phyloP scores from a whole-genome alignment of 2,797 vertebrate genomes.

The Lophius americanus region DNA sequence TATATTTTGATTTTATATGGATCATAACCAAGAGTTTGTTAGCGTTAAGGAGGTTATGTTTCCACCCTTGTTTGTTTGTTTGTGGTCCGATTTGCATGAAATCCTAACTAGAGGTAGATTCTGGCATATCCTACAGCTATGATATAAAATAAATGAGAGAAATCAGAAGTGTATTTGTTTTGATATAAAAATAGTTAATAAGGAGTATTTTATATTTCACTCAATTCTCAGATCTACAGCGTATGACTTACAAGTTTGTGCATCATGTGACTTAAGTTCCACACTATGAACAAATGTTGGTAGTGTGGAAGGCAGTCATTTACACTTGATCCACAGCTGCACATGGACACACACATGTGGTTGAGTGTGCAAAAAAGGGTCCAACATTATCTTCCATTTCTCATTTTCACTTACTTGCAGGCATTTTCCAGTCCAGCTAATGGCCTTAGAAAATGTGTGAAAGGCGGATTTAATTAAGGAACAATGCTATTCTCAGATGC shows the following conservation, averaged over 20 bases:
- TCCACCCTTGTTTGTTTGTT: too few relatives aligned
- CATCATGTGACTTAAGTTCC: neutral
- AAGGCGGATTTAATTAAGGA: neutral
- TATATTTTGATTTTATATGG: too few relatives aligned
- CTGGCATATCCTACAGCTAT: too few relatives aligned
- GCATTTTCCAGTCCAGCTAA: neutral
- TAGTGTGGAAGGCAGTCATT: too few relatives aligned
- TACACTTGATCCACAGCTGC: neutral
- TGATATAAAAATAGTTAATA: neutral
- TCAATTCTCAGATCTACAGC: neutral
- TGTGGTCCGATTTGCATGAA: too few relatives aligned
- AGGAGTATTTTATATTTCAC: neutral
- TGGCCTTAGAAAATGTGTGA: constrained; percentile 1
- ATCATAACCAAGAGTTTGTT: too few relatives aligned
- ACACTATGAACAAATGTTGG: neutral
- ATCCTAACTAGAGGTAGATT: too few relatives aligned
- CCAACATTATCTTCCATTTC: neutral
- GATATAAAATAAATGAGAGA: too few relatives aligned
- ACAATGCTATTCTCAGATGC: neutral
- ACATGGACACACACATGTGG: neutral
- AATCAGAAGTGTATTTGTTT: neutral
- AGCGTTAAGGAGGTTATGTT: too few relatives aligned
- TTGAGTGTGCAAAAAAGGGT: neutral
- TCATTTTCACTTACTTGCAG: neutral
- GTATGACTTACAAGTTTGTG: neutral